These are phyloP conservation scores for Trisateles emortualis DNA, from an alignment of 2,888 invertebrate species.

Conservation along the genomic window DNA sequence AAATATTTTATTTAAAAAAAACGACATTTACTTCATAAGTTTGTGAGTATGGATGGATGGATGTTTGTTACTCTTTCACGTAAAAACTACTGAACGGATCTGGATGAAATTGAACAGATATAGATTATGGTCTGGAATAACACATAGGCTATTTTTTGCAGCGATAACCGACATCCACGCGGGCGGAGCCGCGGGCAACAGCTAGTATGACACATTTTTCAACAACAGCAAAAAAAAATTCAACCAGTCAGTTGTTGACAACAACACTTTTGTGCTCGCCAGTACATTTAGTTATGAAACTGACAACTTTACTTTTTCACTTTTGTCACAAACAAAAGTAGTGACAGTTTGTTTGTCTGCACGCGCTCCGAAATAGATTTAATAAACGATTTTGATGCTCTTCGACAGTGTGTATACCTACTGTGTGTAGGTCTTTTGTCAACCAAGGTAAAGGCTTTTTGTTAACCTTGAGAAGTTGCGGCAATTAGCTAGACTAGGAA, in stretches of 20 bases:
- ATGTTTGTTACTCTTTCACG: too few relatives aligned
- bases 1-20: too few relatives aligned
- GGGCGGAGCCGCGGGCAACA: too few relatives aligned
- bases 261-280: conserved; percentile 9
- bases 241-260: neutral
- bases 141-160: too few relatives aligned
- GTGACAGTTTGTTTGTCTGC: conserved; percentile 18
- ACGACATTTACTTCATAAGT: too few relatives aligned
- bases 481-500: conserved; percentile 20
- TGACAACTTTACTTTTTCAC: conserved; percentile 6
- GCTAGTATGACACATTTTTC: too few relatives aligned
- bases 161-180: too few relatives aligned
- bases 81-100: too few relatives aligned
- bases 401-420: conserved; percentile 13
- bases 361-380: conserved; percentile 31
- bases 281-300: conserved; percentile 23
- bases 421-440: conserved; percentile 37
- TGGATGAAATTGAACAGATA: too few relatives aligned
- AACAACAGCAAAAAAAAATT: neutral
- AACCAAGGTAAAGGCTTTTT: conserved; percentile 15
- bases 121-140: too few relatives aligned
- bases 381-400: conserved; percentile 25
- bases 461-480: conserved; percentile 28
- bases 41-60: too few relatives aligned
- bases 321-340: conserved; percentile 26